These are phyloP conservation scores for Pararge aegeria DNA, from an alignment of 1,140 invertebrate genomes.

Conservation along the genomic window DNA sequence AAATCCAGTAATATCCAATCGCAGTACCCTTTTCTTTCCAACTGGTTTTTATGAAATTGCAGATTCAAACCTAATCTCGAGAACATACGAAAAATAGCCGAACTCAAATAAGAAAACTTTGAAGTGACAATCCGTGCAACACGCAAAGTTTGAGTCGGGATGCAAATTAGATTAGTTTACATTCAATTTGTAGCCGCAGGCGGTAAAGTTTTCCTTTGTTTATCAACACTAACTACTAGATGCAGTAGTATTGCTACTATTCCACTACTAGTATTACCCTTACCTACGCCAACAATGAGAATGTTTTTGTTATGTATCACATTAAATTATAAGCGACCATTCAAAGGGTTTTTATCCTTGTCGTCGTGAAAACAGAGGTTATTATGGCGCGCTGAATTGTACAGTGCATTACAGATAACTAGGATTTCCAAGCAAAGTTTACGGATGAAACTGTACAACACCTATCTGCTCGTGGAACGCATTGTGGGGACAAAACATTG, in stretches of 20 bases:
- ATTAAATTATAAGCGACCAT: conserved; percentile 17
- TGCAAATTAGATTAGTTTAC: conserved; percentile 42
- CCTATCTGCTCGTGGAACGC: conserved; percentile 10
- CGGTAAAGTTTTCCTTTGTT: conserved; percentile 34
- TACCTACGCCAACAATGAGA: conserved; percentile 9
- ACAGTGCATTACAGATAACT: conserved; percentile 12
- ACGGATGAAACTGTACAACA: conserved; percentile 14
- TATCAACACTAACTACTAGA: conserved; percentile 20
- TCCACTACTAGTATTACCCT: conserved; percentile 5
- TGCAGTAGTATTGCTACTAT: neutral
- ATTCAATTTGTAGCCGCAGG: conserved; percentile 39
- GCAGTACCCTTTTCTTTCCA: too few species aligned
- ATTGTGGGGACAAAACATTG: conserved; percentile 7
- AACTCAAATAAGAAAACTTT: conserved; percentile 21
- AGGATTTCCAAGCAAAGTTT: conserved; percentile 24
- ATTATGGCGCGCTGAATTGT: neutral
- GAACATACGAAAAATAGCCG: neutral
- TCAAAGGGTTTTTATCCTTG: neutral
- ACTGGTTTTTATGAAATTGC: too few species aligned
- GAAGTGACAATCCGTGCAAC: conserved; percentile 20
- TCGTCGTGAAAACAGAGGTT: neutral
- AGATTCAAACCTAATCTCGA: neutral
- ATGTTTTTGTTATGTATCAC: conserved; percentile 16
- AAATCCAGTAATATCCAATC: too few species aligned
- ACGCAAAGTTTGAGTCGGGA: conserved; percentile 22